Percentiles rank a stretch among this genome's conserved stretches.
phyloP scores from a whole-genome alignment of 1,140 invertebrate genomes.

The Vanessa tameamea region DNA sequence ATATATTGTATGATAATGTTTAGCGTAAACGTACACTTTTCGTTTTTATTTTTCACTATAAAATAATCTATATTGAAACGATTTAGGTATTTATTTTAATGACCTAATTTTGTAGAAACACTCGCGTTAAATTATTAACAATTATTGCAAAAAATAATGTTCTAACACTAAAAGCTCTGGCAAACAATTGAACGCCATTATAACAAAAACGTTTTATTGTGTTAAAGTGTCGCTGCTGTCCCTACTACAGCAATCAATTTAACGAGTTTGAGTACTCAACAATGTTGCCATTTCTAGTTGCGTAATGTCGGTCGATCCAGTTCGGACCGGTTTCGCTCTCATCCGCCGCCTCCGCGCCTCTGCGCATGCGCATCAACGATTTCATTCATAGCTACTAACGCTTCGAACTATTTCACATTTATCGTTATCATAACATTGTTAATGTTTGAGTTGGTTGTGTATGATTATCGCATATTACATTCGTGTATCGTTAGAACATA shows the following conservation, averaged over 20 bases:
- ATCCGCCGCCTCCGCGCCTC: conserved; percentile 14
- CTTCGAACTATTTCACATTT: not conserved
- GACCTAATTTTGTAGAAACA: too few relatives aligned
- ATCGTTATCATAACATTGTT: not conserved
- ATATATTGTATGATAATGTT: too few relatives aligned
- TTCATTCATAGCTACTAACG: conserved; percentile 24
- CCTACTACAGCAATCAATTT: conserved; percentile 1
- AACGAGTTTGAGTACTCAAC: conserved; percentile 9
- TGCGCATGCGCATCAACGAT: conserved; percentile 17
- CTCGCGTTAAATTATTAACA: too few relatives aligned
- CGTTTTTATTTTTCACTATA: too few relatives aligned
- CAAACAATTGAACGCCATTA: not conserved
- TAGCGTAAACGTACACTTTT: too few relatives aligned
- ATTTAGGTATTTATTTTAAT: too few relatives aligned
- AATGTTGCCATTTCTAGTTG: conserved; percentile 34
- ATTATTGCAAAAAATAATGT: too few relatives aligned
- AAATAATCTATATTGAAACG: too few relatives aligned
- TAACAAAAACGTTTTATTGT: not conserved
- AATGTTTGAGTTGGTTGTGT: not conserved
- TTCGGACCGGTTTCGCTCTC: conserved; percentile 22
- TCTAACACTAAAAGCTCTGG: too few relatives aligned
- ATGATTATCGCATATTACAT: not conserved
- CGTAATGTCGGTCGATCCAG: conserved; percentile 24
- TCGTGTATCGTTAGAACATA: too few relatives aligned
- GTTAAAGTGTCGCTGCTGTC: not conserved